Percentiles rank a stretch among this genome's conserved stretches.
Conservation (phyloP, 2,113 vertebrate species). For the Rallus limicola region DNA sequence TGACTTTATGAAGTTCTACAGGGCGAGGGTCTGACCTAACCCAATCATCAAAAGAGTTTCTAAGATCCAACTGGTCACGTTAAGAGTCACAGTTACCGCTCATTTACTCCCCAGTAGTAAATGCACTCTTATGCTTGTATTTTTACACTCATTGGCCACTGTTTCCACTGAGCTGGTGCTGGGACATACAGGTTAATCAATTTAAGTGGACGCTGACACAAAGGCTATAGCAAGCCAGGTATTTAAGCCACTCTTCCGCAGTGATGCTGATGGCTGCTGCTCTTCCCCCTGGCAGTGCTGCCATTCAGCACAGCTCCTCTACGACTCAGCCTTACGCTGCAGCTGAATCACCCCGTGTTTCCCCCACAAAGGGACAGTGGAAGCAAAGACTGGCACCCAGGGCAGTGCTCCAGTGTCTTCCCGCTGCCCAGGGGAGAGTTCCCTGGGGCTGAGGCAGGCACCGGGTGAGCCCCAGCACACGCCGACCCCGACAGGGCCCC, state of each 20-base stretch:
- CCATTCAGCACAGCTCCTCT: too few species aligned
- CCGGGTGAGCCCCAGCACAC: too few species aligned
- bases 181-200: too few species aligned
- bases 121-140: rapidly evolving
- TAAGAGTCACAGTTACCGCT: not conserved
- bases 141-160: not conserved
- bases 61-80: not conserved
- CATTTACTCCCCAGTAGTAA: not conserved
- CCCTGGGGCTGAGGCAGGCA: too few species aligned
- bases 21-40: not conserved
- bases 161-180: not conserved
- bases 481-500: too few species aligned
- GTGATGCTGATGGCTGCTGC: rapidly evolving
- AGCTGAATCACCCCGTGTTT: rapidly evolving
- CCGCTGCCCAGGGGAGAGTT: too few species aligned
- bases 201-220: not conserved
- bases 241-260: not conserved
- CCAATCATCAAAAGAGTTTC: not conserved
- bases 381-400: rapidly evolving
- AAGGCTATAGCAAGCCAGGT: rapidly evolving
- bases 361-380: rapidly evolving
- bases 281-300: rapidly evolving
- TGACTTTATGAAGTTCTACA: not conserved
- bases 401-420: not conserved
- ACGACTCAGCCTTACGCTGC: rapidly evolving